Base-by-base conservation (phyloP, 1,140 invertebrate genomes). In the Cataglyphis hispanica region DNA sequence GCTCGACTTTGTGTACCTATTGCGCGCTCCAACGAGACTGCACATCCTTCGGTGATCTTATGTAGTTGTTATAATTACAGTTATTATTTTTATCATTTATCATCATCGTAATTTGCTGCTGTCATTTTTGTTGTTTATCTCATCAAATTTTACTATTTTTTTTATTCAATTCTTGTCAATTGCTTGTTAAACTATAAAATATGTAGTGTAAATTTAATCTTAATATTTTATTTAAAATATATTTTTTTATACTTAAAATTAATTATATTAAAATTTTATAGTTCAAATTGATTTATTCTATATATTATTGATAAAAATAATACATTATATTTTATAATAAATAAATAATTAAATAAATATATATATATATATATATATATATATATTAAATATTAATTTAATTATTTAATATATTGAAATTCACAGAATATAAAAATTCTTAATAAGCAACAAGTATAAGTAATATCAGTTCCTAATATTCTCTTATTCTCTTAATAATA, bases 41-140 rank as follows among this genome's bases (percentile, higher is more conserved):
- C 5, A 34, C 31, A 1, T 40, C 46, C 13, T 50, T 5, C 25
- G 19, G 1, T 0, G 11, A 58, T 67, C 34, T 81, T 72, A 53
- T 40, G 7, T 22, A 34, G 25, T 43, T 34, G 11, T 1, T 11
- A 50, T 70, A 72, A 72, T 81, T 70, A 37, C 6, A 4, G 37
- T 81, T 11, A 72, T 81, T 81, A 81, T 72, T 60, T 81, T 81
- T 81, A 81, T 81, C 78, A 81, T n/a, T 34, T 72, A 43, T 56
- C 19, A 27, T 81, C 64, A 34, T 81, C 50, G 16, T 31, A 81
- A 81, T 60, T 72, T 31, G 6, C 22, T 8, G 5, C 0, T 4
- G n/a, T 46, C 11, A 43, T 31, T 31, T 58, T 40, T 58, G 43
- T 58, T 19, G 3, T 11, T 27, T 37, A 67, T 78, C 27, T 43